These are phyloP conservation scores for Aplodontia rufa DNA, from an alignment of 2,113 vertebrate genomes.

Conservation along the genomic window DNA sequence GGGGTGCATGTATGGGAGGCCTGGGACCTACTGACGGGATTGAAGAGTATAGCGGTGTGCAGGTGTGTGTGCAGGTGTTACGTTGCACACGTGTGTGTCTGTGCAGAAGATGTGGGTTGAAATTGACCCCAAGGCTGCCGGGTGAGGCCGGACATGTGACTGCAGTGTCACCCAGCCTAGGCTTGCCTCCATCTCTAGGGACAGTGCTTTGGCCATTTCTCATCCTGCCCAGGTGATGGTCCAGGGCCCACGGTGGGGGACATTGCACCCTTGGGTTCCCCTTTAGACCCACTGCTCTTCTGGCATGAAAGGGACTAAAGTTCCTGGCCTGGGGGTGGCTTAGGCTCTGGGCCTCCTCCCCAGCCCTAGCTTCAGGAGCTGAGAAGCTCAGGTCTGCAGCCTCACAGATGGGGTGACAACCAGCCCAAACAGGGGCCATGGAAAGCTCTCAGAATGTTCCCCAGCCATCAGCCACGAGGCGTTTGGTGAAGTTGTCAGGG, in stretches of 20 bases:
- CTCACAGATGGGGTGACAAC: not conserved
- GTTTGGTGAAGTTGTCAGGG: not conserved
- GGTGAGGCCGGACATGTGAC: not conserved
- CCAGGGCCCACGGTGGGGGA: not conserved
- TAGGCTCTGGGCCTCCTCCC: not conserved
- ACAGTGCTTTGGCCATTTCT: not conserved
- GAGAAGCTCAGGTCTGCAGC: not conserved
- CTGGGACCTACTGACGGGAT: not conserved
- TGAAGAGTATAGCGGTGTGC: not conserved
- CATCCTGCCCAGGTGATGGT: not conserved
- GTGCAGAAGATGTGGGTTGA: not conserved
- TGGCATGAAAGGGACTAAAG: not conserved
- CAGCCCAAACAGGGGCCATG: not conserved
- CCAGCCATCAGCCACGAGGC: not conserved
- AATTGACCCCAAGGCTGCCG: not conserved
- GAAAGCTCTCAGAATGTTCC: not conserved
- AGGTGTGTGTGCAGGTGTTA: rapidly evolving
- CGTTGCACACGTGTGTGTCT: rapidly evolving
- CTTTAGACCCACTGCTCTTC: not conserved
- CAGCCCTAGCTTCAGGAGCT: not conserved
- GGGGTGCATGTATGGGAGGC: not conserved
- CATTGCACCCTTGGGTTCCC: not conserved
- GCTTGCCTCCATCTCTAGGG: not conserved
- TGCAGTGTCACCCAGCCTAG: not conserved
- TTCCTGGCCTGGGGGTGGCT: not conserved